phyloP scores from a whole-genome alignment of 2,797 vertebrate genomes.

The Chelon labrosus region DNA sequence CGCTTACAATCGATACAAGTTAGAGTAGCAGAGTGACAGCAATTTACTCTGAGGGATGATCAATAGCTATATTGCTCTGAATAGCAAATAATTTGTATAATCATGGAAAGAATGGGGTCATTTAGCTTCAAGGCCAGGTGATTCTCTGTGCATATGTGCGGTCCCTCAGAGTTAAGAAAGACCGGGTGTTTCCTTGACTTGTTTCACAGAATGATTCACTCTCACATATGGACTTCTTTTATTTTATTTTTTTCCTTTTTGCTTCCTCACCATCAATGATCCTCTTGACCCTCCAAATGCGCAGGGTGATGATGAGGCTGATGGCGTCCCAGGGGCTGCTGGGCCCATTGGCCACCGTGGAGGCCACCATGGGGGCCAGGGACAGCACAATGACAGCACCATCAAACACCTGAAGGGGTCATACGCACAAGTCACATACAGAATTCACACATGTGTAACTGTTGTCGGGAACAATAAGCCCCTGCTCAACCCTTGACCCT shows the following conservation, averaged over 20 bases:
- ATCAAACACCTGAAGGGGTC: slow-evolving; percentile 89
- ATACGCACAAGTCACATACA: slow-evolving; percentile 13
- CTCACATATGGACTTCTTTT: neutral
- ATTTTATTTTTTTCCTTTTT: slow-evolving; percentile 16
- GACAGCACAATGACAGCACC: slow-evolving; percentile 94
- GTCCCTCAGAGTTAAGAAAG: slow-evolving; percentile 11
- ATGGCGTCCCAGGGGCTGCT: slow-evolving; percentile 99
- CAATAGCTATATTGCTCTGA: slow-evolving; percentile 74
- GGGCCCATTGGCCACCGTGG: slow-evolving; percentile 96
- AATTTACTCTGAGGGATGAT: slow-evolving; percentile 73
- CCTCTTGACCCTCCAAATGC: slow-evolving; percentile 97
- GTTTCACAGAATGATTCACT: neutral
- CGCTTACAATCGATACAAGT: slow-evolving; percentile 73
- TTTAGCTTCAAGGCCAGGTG: slow-evolving; percentile 33
- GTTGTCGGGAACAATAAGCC: neutral
- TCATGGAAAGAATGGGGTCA: slow-evolving; percentile 59
- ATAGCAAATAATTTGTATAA: slow-evolving; percentile 77
- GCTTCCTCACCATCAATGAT: slow-evolving; percentile 94
- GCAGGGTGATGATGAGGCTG: slow-evolving; percentile 97
- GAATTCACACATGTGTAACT: neutral
- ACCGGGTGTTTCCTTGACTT: slow-evolving; percentile 10
- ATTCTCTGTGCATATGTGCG: slow-evolving; percentile 15
- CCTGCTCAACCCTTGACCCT: neutral
- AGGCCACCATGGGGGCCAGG: slow-evolving; percentile 98
- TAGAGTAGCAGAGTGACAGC: slow-evolving; percentile 67